phyloP scores from a whole-genome alignment of 2,888 invertebrate genomes.

The Latrodectus elegans region DNA sequence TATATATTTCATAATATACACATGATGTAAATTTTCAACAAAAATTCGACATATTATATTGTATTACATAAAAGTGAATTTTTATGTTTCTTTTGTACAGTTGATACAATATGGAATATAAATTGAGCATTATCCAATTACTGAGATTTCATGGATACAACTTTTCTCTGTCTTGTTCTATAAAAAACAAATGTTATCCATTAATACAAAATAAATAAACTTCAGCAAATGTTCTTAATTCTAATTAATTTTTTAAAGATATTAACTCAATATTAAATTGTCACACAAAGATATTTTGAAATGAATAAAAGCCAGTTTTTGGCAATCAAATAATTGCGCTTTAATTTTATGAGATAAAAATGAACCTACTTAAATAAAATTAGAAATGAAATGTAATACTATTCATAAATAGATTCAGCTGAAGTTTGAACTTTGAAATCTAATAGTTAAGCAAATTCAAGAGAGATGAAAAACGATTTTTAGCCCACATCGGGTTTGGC shows the following conservation, averaged over 20 bases:
- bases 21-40: not conserved
- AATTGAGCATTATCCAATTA: constrained; percentile 49
- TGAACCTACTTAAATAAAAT: no score
- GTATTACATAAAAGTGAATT: not conserved
- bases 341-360: no score
- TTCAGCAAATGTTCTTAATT: no score
- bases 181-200: constrained; percentile 18
- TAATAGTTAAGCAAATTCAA: no score
- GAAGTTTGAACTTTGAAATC: no score
- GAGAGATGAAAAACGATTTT: no score
- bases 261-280: no score
- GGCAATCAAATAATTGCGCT: not conserved
- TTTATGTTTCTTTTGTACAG: not conserved
- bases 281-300: not conserved
- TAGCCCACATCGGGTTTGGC: no score
- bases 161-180: constrained; percentile 78
- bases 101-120: constrained; percentile 27
- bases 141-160: constrained; percentile 61
- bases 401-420: no score
- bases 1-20: not conserved
- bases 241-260: no score
- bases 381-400: no score
- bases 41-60: not conserved
- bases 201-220: no score
- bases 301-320: not conserved